Percentiles rank a stretch among this genome's conserved stretches.
Evolutionary conservation across 2,797 vertebrate genomes (phyloP).

Genomic region (Sebastes cheni): DNA sequence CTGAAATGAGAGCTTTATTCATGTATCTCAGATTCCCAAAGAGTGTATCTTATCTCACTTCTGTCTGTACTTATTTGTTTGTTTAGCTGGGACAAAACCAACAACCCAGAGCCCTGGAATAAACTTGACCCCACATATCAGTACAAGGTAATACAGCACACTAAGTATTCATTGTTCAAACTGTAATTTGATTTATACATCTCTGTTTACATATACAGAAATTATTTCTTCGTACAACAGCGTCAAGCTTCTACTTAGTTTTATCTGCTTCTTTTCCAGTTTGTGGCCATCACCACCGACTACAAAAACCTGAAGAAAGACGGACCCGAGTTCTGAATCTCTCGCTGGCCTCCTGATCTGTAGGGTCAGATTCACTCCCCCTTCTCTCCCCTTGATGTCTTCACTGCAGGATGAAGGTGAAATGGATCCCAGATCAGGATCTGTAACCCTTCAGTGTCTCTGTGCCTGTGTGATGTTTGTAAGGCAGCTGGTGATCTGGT

Average conservation of each 20-base stretch:
- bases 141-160: slow-evolving; percentile 85
- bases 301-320: slow-evolving; percentile 91
- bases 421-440: not conserved
- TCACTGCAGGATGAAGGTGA: not conserved
- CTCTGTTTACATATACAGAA: not conserved
- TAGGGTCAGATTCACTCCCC: not conserved
- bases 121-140: slow-evolving; percentile 90
- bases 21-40: not conserved
- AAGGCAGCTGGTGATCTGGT: slow-evolving; percentile 4
- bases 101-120: slow-evolving; percentile 94
- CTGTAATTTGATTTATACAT: not conserved
- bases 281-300: slow-evolving; percentile 87
- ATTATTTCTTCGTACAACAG: not conserved
- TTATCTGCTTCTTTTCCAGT: slow-evolving; percentile 72
- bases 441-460: not conserved
- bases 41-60: not conserved
- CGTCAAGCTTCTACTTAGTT: not conserved
- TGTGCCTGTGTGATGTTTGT: slow-evolving; percentile 11
- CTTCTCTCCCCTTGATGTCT: not conserved
- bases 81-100: slow-evolving; percentile 90
- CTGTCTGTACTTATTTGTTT: slow-evolving; percentile 21
- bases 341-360: slow-evolving; percentile 13
- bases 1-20: not conserved
- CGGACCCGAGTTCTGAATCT: slow-evolving; percentile 87
- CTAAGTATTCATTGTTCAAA: not conserved